A percentile compares a stretch with the other conserved stretches of the same genome.
Evolutionary conservation across 2,113 vertebrate species (phyloP).

Genomic region (Myiozetetes cayanensis): DNA sequence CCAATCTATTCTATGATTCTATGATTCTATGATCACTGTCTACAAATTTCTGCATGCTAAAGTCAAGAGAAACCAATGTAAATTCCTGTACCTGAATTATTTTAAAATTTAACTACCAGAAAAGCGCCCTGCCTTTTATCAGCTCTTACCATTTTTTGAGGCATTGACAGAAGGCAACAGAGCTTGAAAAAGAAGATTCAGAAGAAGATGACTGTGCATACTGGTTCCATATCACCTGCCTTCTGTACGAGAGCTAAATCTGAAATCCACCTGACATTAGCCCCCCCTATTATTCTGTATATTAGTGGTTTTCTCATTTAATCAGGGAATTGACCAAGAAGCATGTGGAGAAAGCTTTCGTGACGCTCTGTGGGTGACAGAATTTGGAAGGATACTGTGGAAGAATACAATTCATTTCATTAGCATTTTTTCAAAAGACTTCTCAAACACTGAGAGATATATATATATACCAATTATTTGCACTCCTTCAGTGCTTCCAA

Average conservation of each 20-base stretch:
- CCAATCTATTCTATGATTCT: no score
- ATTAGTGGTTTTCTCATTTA: slow-evolving; percentile 1
- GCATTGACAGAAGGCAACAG: slow-evolving; percentile 61
- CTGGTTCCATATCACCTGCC: neutral
- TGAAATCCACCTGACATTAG: neutral
- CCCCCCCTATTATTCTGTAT: neutral
- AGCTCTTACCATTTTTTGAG: slow-evolving; percentile 62
- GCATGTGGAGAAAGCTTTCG: neutral
- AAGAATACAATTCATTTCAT: neutral
- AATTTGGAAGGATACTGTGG: neutral
- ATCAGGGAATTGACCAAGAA: neutral
- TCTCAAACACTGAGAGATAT: neutral
- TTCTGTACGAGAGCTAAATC: neutral
- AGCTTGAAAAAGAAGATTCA: slow-evolving; percentile 45
- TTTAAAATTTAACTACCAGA: slow-evolving; percentile 65
- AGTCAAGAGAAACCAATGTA: neutral
- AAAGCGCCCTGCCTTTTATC: slow-evolving; percentile 68
- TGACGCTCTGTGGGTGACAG: neutral
- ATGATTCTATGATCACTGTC: no score
- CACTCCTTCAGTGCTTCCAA: neutral
- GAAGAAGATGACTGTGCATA: neutral
- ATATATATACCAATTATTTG: neutral
- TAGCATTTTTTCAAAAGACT: neutral
- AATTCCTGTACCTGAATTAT: neutral
- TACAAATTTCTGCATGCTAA: neutral